These are phyloP conservation scores for Narcine bancroftii DNA, from an alignment of 2,113 vertebrate genomes.

Conservation along the genomic window DNA sequence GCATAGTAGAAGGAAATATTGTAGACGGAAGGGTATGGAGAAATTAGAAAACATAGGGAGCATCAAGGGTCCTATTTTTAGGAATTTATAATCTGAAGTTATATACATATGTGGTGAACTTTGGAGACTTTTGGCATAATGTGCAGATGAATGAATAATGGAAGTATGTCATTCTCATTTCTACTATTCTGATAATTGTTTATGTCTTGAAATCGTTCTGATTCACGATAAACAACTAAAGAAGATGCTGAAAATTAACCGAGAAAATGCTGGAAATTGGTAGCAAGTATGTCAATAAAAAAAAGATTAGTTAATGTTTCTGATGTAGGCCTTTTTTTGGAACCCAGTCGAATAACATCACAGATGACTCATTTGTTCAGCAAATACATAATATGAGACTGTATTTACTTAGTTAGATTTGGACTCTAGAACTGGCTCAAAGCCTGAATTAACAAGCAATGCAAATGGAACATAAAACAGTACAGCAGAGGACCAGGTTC, in stretches of 20 bases:
- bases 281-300: not conserved
- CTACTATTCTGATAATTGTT: not conserved
- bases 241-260: not conserved
- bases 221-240: not conserved
- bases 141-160: no score
- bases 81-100: no score
- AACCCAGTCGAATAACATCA: not conserved
- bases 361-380: not conserved
- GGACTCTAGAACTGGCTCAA: not conserved
- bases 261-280: not conserved
- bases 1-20: no score
- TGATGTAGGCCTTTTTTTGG: not conserved
- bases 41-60: no score
- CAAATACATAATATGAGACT: not conserved
- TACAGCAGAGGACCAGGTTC: no score
- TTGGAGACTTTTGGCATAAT: no score
- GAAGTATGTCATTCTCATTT: no score
- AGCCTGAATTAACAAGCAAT: not conserved
- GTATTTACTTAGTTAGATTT: conserved; percentile 15
- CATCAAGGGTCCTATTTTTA: no score
- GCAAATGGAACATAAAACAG: no score
- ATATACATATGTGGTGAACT: no score
- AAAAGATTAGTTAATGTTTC: not conserved
- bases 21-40: no score
- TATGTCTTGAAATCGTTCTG: not conserved